Conservation (phyloP, 2,797 vertebrate genomes). For the Lacerta bilineata region DNA sequence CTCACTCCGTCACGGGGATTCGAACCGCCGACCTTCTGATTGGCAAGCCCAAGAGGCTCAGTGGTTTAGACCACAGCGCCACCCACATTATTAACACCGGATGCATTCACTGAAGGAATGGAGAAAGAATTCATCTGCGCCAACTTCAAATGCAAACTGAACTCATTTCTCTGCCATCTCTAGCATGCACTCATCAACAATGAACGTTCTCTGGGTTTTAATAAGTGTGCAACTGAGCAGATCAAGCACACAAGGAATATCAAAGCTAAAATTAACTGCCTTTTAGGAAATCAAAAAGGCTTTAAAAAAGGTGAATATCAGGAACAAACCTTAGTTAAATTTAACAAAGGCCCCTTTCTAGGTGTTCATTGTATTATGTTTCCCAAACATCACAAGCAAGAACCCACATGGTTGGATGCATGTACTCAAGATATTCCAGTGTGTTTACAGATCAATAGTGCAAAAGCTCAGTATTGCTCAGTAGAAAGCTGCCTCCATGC, state of each 20-base stretch:
- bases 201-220: constrained; percentile 29
- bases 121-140: no score
- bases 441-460: neutral
- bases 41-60: no score
- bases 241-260: constrained; percentile 9
- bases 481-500: neutral
- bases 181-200: neutral
- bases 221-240: constrained; percentile 29
- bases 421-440: neutral
- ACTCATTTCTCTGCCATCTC: neutral
- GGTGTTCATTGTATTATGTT: neutral
- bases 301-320: constrained; percentile 26
- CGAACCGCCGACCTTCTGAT: no score
- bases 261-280: constrained; percentile 23
- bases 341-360: neutral
- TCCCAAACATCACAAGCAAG: constrained; percentile 18
- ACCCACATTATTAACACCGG: no score
- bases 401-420: neutral
- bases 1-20: no score
- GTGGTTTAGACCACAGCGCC: no score
- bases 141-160: neutral
- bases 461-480: neutral
- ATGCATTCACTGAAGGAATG: no score
- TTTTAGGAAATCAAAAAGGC: constrained; percentile 31
- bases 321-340: constrained; percentile 18